Conservation (phyloP, 2,113 vertebrate species). For the Sciurus niger region DNA sequence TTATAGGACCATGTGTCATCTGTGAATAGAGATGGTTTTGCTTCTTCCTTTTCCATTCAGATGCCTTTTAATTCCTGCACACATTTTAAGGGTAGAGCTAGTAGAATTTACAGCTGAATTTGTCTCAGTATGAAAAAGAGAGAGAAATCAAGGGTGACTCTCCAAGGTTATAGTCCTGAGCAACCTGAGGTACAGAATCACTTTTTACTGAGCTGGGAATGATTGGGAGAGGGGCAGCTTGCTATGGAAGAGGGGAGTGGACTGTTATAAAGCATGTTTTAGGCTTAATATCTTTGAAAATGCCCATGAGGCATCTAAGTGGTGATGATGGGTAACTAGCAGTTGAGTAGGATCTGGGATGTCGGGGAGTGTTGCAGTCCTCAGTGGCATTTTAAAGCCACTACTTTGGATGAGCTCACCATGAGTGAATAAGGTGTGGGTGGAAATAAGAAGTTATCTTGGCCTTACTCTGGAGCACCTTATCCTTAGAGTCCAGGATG, state of each 20-base stretch:
- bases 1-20: background rate
- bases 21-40: background rate
- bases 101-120: background rate
- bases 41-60: background rate
- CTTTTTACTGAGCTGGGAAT: background rate
- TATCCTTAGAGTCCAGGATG: background rate
- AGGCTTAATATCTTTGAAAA: background rate
- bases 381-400: background rate
- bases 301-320: background rate
- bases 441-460: too few relatives aligned
- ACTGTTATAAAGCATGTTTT: background rate
- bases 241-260: background rate
- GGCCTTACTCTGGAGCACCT: background rate
- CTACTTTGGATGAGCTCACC: background rate
- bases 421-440: background rate
- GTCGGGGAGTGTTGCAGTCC: background rate
- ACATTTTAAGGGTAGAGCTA: background rate
- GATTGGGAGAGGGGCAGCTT: background rate
- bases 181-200: background rate
- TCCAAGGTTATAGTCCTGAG: background rate
- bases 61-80: background rate
- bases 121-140: background rate
- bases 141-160: background rate
- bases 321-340: background rate
- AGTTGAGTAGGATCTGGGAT: background rate